Base-by-base conservation (phyloP, 2,113 vertebrate species). In the Salvator merianae region DNA sequence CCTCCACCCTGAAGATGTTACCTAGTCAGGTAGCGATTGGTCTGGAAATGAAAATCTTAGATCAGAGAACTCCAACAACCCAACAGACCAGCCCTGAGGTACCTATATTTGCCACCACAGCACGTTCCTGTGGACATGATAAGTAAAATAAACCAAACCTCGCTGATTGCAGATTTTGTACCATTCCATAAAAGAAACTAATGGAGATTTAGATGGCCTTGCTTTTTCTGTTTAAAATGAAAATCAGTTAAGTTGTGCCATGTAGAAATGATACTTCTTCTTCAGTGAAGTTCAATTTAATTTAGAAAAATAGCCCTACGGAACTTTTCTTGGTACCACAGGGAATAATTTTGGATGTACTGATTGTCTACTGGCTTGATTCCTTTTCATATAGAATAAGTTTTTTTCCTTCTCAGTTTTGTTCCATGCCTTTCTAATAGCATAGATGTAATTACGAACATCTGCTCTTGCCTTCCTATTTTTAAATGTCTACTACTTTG, bases 361-460 rank as follows among this genome's bases (percentile, higher is more conserved):
- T 66, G 72, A 89, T 89, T 74, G 81, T 59, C 81, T 55, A 86
- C 34, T 1, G 77, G 32, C 87, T 89, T 81, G 83, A 90, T 73
- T 86, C 30, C 71, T 84, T 84, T 8, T 50, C 72, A 55, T 88
- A 68, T 30, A 79, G 34, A 74, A 53, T 47, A 38, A 18, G 8
- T 6, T n/a, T 30, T 28, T 20, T 4, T 43, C 3, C 4, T 34
- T 36, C 36, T 34, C 62, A 24, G 40, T 18, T 85, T 84, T 83
- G 53, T 53, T 79, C 79, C 71, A 4, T 81, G 63, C 32, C 69
- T 90, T 82, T 20, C 0, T 62, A 50, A 82, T 63, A 80, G 59
- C 88, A 86, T 84, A 83, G 70, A 84, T 90, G 87, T 90, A 93
- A 93, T 92, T 90, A 91, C 77, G 84, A 93, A 89, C 92, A 91